A percentile compares a stretch with the other conserved stretches of the same genome.
Conservation (phyloP, 2,113 vertebrate genomes). For the Dasyurus viverrinus region DNA sequence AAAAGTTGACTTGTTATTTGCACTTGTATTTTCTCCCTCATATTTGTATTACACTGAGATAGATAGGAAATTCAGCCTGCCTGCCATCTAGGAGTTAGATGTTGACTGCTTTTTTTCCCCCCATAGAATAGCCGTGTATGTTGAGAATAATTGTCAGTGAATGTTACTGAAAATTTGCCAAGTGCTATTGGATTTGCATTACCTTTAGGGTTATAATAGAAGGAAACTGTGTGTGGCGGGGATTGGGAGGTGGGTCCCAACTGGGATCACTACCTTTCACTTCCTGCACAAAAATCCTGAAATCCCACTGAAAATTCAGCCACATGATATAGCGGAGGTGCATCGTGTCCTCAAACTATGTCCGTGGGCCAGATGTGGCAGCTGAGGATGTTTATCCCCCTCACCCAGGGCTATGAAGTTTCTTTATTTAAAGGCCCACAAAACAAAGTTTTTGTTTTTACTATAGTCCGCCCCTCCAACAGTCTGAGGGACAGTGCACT, state of each 20-base stretch:
- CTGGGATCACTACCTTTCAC: neutral
- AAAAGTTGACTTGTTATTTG: neutral
- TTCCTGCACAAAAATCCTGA: neutral
- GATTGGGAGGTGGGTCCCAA: neutral
- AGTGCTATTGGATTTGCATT: neutral
- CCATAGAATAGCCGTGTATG: neutral
- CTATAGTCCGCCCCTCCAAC: too few relatives aligned
- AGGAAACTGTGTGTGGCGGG: neutral
- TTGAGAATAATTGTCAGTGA: neutral
- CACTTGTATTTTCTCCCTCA: constrained; percentile 10
- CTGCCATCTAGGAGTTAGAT: neutral
- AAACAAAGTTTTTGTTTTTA: too few relatives aligned
- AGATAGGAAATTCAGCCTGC: constrained; percentile 3
- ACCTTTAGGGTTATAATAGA: neutral
- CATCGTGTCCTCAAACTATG: neutral
- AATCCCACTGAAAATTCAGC: neutral
- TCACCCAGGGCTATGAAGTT: too few relatives aligned
- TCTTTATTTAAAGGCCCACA: too few relatives aligned
- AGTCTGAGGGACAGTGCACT: too few relatives aligned
- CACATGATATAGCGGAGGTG: neutral
- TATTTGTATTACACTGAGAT: constrained; percentile 30
- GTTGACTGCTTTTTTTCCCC: neutral
- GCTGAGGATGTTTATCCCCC: too few relatives aligned
- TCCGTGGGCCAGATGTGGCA: too few relatives aligned
- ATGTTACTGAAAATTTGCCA: neutral